These are phyloP conservation scores for Drosophila nigricruria DNA, from an alignment of 2,888 invertebrate genomes.

Conservation along the genomic window DNA sequence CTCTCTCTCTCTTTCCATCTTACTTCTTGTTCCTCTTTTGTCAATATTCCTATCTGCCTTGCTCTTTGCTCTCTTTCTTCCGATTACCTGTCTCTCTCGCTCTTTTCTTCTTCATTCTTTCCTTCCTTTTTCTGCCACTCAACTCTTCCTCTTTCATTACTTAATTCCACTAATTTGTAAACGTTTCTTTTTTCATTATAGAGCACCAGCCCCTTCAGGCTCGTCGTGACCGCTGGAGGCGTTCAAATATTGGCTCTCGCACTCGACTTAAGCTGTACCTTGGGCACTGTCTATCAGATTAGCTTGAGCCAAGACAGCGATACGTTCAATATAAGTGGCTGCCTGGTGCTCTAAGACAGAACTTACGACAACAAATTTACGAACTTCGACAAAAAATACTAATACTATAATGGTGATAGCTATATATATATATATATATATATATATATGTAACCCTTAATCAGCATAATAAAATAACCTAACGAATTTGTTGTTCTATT, in stretches of 20 bases:
- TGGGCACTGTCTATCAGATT: neutral
- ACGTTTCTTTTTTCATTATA: constrained; percentile 3
- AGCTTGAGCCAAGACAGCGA: neutral
- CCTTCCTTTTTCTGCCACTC: no score
- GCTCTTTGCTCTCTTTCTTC: no score
- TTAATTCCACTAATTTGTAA: neutral
- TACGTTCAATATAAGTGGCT: neutral
- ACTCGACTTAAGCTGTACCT: neutral
- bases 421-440: neutral
- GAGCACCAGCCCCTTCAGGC: neutral
- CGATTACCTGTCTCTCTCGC: neutral
- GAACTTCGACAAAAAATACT: constrained; percentile 8
- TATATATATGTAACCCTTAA: neutral
- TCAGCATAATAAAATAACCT: neutral
- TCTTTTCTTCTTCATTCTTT: neutral
- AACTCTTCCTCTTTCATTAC: neutral
- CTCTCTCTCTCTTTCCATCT: neutral
- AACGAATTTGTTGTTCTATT: neutral
- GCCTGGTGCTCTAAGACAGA: neutral
- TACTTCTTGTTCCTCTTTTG: neutral
- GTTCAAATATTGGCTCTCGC: neutral
- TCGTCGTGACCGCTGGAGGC: neutral
- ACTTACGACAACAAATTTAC: constrained; percentile 20
- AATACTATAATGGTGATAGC: neutral
- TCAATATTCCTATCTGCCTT: no score